These are phyloP conservation scores for Drepanosiphum platanoidis DNA, from an alignment of 2,888 invertebrate genomes.

Conservation along the genomic window DNA sequence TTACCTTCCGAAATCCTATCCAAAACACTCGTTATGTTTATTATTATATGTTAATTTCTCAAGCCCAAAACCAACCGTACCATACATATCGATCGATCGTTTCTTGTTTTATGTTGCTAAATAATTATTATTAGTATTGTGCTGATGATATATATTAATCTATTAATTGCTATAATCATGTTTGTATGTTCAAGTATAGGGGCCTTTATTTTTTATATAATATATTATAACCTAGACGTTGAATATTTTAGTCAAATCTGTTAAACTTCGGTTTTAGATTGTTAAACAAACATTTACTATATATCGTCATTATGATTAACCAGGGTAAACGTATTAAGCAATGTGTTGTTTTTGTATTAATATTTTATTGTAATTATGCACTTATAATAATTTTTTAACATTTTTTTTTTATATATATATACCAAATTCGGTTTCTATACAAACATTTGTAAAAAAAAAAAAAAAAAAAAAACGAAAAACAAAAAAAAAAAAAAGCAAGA, in stretches of 20 bases:
- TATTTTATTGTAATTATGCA: slow-evolving; percentile 62
- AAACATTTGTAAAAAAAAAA: slow-evolving; percentile 47
- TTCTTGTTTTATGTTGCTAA: slow-evolving; percentile 48
- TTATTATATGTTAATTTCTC: slow-evolving; percentile 36
- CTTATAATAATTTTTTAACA: slow-evolving; percentile 58
- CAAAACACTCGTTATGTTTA: slow-evolving; percentile 43
- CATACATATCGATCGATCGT: slow-evolving; percentile 57
- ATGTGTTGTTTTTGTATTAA: slow-evolving; percentile 62
- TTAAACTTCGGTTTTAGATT: slow-evolving; percentile 61
- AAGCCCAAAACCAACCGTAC: slow-evolving; percentile 39
- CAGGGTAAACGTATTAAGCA: slow-evolving; percentile 62
- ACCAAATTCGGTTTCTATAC: slow-evolving; percentile 54
- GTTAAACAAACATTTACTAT: slow-evolving; percentile 59
- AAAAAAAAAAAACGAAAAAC: slow-evolving; percentile 7
- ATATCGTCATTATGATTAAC: slow-evolving; percentile 59
- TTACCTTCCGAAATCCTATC: slow-evolving; percentile 38
- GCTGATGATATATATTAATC: slow-evolving; percentile 10
- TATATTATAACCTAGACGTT: slow-evolving; percentile 54
- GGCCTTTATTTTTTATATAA: slow-evolving; percentile 61
- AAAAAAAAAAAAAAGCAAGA: slow-evolving; percentile 17
- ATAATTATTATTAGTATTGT: slow-evolving; percentile 39
- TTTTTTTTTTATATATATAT: slow-evolving; percentile 52
- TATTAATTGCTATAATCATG: slow-evolving; percentile 50
- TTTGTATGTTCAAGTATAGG: slow-evolving; percentile 59
- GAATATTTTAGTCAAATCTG: slow-evolving; percentile 59